Conservation (phyloP, 2,888 invertebrate species). For the Sarcophaga rosellei region DNA sequence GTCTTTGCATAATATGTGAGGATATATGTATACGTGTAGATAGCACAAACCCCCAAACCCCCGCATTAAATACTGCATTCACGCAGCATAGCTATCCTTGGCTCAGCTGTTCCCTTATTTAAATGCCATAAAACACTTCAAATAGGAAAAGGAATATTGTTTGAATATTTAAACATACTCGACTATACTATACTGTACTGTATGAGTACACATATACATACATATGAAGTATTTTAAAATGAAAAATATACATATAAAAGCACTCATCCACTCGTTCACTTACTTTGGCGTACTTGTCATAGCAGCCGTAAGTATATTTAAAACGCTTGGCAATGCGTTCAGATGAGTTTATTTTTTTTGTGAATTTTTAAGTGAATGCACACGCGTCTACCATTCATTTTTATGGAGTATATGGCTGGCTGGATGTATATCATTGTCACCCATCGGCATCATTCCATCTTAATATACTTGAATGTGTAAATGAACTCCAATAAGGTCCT, state of each 20-base stretch:
- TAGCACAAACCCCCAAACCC: neutral
- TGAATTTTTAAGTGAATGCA: slow-evolving; percentile 61
- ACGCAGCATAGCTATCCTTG: slow-evolving; percentile 20
- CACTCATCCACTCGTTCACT: slow-evolving; percentile 21
- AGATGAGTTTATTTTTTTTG: slow-evolving; percentile 2
- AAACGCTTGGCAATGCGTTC: slow-evolving; percentile 27
- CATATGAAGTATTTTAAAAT: slow-evolving; percentile 28
- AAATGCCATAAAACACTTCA: slow-evolving; percentile 57
- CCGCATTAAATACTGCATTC: neutral
- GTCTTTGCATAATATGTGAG: slow-evolving; percentile 44
- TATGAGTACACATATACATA: slow-evolving; percentile 19
- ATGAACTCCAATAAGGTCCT: slow-evolving; percentile 60
- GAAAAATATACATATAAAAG: slow-evolving; percentile 15
- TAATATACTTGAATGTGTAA: slow-evolving; percentile 44
- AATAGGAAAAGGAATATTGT: slow-evolving; percentile 6
- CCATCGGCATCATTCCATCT: slow-evolving; percentile 25
- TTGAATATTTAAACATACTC: no score
- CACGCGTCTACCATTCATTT: slow-evolving; percentile 64
- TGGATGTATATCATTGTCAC: slow-evolving; percentile 30
- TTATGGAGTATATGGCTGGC: slow-evolving; percentile 41
- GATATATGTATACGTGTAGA: neutral
- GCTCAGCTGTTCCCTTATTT: slow-evolving; percentile 50
- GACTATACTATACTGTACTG: neutral
- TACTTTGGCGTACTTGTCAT: slow-evolving; percentile 26
- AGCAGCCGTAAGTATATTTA: neutral